phyloP scores from a whole-genome alignment of 64 coral and sea anemone genomes.

The Pocillopora verrucosa region DNA sequence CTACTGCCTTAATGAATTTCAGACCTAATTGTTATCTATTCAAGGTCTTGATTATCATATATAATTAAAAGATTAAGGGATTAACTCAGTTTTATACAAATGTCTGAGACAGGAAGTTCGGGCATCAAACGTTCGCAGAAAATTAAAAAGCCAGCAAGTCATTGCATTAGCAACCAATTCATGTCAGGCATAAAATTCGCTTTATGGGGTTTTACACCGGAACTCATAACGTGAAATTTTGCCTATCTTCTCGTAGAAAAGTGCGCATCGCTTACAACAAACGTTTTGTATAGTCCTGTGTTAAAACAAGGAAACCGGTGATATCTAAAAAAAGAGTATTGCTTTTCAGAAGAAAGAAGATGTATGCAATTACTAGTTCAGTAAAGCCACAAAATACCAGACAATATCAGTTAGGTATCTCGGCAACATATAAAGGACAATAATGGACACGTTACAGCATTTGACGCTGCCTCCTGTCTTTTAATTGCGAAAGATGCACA shows the following conservation, averaged over 20 bases:
- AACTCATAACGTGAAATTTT: neutral
- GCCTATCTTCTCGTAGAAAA: too few species aligned
- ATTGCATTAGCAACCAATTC: too few species aligned
- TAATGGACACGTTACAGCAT: neutral
- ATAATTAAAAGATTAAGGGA: constrained; percentile 27
- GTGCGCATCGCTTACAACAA: neutral
- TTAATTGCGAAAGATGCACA: too few species aligned
- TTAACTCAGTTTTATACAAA: neutral
- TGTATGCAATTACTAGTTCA: neutral
- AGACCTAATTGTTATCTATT: neutral
- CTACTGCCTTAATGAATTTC: neutral
- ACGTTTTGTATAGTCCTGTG: neutral
- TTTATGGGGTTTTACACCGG: neutral
- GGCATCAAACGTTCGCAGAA: neutral
- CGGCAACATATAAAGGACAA: neutral
- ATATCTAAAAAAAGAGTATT: neutral
- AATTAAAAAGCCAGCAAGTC: neutral
- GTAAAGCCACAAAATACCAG: neutral
- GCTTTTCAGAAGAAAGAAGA: neutral
- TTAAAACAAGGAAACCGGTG: too few species aligned
- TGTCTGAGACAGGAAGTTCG: neutral
- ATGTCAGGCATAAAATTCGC: neutral
- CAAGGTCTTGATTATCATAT: neutral
- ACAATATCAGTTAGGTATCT: neutral
- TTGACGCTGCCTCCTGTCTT: neutral